Conservation (phyloP, 2,888 invertebrate species). For the Lycia hirtaria region DNA sequence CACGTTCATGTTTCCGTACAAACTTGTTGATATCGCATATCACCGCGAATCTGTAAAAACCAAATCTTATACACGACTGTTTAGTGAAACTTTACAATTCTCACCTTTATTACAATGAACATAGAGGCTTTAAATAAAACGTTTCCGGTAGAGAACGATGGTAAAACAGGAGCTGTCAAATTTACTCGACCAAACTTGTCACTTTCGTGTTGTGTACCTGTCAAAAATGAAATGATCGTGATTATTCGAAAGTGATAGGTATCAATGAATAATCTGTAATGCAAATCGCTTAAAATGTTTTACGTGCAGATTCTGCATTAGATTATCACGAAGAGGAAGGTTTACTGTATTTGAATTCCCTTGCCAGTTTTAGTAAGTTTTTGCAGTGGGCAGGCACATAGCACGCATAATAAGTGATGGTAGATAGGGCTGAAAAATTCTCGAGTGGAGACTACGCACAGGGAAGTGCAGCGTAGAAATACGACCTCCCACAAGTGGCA, state of each 20-base stretch:
- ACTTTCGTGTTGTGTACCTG: conserved; percentile 39
- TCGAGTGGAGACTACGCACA: too few relatives aligned
- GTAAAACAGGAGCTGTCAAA: conserved; percentile 33
- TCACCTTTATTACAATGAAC: conserved; percentile 5
- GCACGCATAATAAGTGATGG: too few relatives aligned
- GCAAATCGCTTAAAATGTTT: background rate
- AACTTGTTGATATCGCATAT: conserved; percentile 27
- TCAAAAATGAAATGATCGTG: conserved; percentile 41
- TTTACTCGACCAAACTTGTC: conserved; percentile 35
- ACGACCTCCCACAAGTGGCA: too few relatives aligned
- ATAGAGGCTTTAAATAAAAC: conserved; percentile 1
- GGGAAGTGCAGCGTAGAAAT: too few relatives aligned
- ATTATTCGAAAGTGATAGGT: conserved; percentile 24
- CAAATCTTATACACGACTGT: background rate
- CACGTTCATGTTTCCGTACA: conserved; percentile 19
- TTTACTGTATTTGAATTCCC: background rate
- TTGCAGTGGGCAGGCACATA: too few relatives aligned
- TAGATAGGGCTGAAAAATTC: too few relatives aligned
- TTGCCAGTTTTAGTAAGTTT: too few relatives aligned
- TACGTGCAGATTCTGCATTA: background rate
- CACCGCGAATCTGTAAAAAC: conserved; percentile 20
- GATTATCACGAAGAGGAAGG: background rate
- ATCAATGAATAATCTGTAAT: conserved; percentile 1
- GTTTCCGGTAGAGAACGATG: background rate
- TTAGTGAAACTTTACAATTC: background rate